phyloP scores from a whole-genome alignment of 2,888 invertebrate genomes.

The Mermis nigrescens region DNA sequence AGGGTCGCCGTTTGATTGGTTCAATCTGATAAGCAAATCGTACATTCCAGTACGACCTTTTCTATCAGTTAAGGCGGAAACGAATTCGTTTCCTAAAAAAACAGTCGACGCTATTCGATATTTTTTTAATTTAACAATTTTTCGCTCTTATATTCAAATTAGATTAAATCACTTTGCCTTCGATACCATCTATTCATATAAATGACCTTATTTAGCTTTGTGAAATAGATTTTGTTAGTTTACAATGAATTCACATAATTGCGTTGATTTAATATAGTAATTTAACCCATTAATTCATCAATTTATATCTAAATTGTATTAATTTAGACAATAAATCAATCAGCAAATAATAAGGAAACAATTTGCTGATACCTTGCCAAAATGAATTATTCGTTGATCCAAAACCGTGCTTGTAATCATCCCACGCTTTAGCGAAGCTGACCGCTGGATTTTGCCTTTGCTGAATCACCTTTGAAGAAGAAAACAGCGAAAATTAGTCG shows the following conservation, averaged over 20 bases:
- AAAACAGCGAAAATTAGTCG: no score
- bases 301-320: not conserved
- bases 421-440: not conserved
- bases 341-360: no score
- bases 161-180: no score
- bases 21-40: not conserved
- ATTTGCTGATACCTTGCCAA: not conserved
- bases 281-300: not conserved
- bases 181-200: no score
- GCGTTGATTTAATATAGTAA: not conserved
- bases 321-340: no score
- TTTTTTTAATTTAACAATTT: no score
- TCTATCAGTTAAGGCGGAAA: not conserved
- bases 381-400: not conserved
- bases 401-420: not conserved
- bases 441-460: not conserved
- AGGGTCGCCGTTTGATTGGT: not conserved
- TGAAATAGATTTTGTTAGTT: no score
- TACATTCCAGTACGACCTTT: not conserved
- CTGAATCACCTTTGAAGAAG: constrained; percentile 1
- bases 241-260: not conserved
- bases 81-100: not conserved
- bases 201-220: no score
- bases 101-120: not conserved
- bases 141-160: no score